Conservation (phyloP, 2,797 vertebrate species). For the Cephalopachus bancanus region DNA sequence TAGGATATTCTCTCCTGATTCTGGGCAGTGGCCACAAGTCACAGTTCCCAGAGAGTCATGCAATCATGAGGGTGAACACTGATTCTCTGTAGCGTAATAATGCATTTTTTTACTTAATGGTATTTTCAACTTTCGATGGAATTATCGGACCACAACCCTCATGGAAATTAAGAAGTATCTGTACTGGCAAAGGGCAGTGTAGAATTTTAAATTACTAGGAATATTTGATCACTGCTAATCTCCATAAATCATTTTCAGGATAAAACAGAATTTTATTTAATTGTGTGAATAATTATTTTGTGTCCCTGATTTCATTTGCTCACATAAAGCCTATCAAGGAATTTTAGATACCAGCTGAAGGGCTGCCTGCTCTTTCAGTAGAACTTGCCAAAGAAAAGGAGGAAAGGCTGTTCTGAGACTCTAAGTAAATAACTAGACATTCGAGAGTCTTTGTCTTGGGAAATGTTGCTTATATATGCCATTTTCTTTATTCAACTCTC, state of each 20-base stretch:
- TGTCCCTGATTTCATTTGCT: not conserved
- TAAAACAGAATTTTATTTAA: constrained; percentile 47
- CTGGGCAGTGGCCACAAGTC: not conserved
- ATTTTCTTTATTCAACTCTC: constrained; percentile 42
- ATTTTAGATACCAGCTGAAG: not conserved
- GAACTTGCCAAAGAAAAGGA: not conserved
- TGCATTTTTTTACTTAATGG: not conserved
- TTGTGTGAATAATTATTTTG: not conserved
- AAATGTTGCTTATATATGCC: constrained; percentile 26
- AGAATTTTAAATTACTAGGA: constrained; percentile 7
- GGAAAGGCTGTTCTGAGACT: constrained; percentile 17
- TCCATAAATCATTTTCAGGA: not conserved
- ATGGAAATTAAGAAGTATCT: not conserved
- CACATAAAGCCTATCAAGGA: not conserved
- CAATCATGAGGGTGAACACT: not conserved
- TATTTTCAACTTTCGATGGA: not conserved
- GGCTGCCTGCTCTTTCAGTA: not conserved
- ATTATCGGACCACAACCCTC: not conserved
- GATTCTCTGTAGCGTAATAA: no score
- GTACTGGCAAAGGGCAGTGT: not conserved
- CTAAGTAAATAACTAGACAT: not conserved
- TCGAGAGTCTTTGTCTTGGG: constrained; percentile 26
- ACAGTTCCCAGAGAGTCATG: not conserved
- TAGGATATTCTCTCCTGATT: no score
- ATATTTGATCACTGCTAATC: constrained; percentile 26